Evolutionary conservation across 2,888 invertebrate genomes (phyloP), one percentile per base, ranked within the genome.

Genomic region (Phanerotoma sp.): DNA sequence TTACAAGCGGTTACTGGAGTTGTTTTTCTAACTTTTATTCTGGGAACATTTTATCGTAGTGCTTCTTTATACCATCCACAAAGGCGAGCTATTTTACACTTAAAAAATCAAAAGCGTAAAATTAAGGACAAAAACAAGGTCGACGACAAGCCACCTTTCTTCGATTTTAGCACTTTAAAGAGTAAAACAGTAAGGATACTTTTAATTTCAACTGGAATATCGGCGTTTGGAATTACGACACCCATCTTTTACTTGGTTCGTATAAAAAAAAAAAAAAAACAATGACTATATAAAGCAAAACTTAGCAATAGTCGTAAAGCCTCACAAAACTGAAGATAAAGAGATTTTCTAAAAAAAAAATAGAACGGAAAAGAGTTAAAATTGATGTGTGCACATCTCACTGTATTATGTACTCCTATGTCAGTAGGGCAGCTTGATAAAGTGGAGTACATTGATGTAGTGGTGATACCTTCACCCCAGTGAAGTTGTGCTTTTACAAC

Each of bases 51-150:
- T 79, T 93, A 93, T 79, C 86, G 93, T 28, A 92, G 92, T 5
- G 92, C 93, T 0, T 91, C 92, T 0, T 81, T 93, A 7, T 93
- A 93, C 78, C 93, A 93, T 74, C 93, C 93, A 0, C 91, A 93
- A 73, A 78, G 93, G 54, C 82, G 92, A 57, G 93, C 92, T 56
- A 93, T 93, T 66, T 81, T 93, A 37, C 93, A 93, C 76, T 84
- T 93, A 69, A 93, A 93, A 78, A 92, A 91, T 78, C 92, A 93
- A 75, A 91, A 91, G 73, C 81, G 89, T 60, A 90, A 89, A 77
- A 86, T 89, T 80, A 89, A 90, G 75, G 89, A 89, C 72, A 87
- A 87, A 70, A 89, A 85, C 71, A 87, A 87, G 66, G 72, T 80
- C 33, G 89, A 91, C 65, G 91, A 91, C 66, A 84, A 87, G 60